Percentiles rank a stretch among this genome's conserved stretches.
These are phyloP conservation scores for Boulengeromyrus knoepffleri DNA, from an alignment of 2,113 vertebrate species.

Conservation along the genomic window DNA sequence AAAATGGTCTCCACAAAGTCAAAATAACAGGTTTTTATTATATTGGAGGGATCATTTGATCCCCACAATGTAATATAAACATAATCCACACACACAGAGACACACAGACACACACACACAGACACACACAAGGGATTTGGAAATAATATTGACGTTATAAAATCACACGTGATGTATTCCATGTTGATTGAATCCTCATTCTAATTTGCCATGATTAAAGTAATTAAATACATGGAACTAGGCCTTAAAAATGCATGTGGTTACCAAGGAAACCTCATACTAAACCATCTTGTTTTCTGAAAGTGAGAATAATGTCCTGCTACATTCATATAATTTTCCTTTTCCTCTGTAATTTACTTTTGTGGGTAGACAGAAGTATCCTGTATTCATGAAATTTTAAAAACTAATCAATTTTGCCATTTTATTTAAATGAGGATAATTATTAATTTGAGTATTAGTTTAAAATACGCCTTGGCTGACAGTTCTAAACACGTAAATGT, in stretches of 20 bases:
- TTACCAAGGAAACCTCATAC: slow-evolving; percentile 55
- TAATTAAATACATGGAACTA: slow-evolving; percentile 46
- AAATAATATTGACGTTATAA: background rate
- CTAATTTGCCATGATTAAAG: slow-evolving; percentile 53
- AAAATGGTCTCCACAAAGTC: too few species aligned
- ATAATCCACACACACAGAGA: background rate
- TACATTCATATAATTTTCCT: slow-evolving; percentile 29
- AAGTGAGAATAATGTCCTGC: slow-evolving; percentile 46
- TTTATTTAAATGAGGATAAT: background rate
- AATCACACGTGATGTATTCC: slow-evolving; percentile 36
- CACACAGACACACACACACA: background rate
- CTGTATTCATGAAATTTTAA: background rate
- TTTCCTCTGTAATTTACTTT: slow-evolving; percentile 8
- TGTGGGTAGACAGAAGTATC: slow-evolving; percentile 1
- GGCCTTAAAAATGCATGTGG: slow-evolving; percentile 48
- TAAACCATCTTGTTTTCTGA: slow-evolving; percentile 41
- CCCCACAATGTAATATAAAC: too few species aligned
- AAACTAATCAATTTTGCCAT: background rate
- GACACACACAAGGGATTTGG: background rate
- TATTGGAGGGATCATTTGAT: too few species aligned
- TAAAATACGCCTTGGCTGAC: background rate
- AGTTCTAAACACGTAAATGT: background rate
- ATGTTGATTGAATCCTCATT: slow-evolving; percentile 51
- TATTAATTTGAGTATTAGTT: background rate
- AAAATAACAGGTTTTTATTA: too few species aligned